phyloP scores from a whole-genome alignment of 2,113 vertebrate species.

The Ammospiza caudacuta region DNA sequence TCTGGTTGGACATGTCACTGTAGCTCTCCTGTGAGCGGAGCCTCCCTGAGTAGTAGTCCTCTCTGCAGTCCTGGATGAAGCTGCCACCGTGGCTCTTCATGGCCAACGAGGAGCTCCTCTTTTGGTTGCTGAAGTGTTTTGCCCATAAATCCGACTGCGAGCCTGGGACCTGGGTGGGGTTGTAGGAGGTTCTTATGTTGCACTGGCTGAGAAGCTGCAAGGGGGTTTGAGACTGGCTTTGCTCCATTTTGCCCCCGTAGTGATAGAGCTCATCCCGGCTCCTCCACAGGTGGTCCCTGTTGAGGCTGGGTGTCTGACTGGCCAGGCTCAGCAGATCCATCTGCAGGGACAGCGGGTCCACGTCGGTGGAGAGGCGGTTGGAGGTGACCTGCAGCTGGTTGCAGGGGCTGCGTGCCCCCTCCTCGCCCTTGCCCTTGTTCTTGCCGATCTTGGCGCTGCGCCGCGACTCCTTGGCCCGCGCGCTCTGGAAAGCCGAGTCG shows the following conservation, averaged over 20 bases:
- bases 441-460: constrained; percentile 91
- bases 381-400: constrained; percentile 77
- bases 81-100: constrained; percentile 88
- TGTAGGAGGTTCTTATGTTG: constrained; percentile 89
- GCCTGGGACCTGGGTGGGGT: constrained; percentile 75
- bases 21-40: constrained; percentile 90
- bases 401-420: constrained; percentile 71
- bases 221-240: constrained; percentile 82
- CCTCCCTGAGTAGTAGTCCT: constrained; percentile 87
- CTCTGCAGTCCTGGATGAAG: constrained; percentile 85
- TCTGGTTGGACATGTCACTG: constrained; percentile 84
- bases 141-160: constrained; percentile 82
- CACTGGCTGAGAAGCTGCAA: constrained; percentile 94
- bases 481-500: constrained; percentile 94
- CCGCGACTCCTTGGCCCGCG: constrained; percentile 90
- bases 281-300: constrained; percentile 91
- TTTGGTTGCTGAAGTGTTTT: constrained; percentile 84
- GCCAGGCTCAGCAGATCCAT: constrained; percentile 98
- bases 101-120: constrained; percentile 85
- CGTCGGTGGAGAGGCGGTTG: constrained; percentile 86
- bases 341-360: constrained; percentile 95
- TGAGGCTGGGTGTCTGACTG: constrained; percentile 93
- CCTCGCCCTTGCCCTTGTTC: constrained; percentile 80
- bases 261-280: constrained; percentile 83
- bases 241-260: constrained; percentile 83